Evolutionary conservation across 1,140 invertebrate genomes (phyloP).

Genomic region (Cherax destructor): DNA sequence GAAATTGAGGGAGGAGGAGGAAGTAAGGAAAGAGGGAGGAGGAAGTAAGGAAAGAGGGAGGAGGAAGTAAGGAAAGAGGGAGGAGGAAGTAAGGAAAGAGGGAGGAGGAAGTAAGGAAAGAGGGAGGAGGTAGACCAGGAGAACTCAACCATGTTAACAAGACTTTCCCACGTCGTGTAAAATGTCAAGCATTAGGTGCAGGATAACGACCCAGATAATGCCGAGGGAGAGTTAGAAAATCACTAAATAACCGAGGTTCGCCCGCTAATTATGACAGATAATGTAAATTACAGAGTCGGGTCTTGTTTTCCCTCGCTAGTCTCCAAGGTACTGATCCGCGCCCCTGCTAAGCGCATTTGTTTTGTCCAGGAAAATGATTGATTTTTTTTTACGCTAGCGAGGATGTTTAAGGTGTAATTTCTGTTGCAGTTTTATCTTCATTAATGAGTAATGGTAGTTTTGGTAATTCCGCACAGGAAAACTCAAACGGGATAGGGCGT

Average conservation of each 20-base stretch:
- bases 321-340: neutral
- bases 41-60: slow-evolving; percentile 3
- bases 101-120: no score
- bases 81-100: neutral
- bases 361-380: slow-evolving; percentile 16
- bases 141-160: no score
- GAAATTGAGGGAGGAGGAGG: neutral
- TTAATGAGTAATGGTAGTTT: slow-evolving; percentile 15
- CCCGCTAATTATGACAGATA: slow-evolving; percentile 43
- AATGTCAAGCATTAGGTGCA: slow-evolving; percentile 27
- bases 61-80: neutral
- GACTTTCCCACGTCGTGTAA: slow-evolving; percentile 20
- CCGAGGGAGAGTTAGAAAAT: slow-evolving; percentile 34
- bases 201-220: slow-evolving; percentile 35
- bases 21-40: neutral
- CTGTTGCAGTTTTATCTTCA: slow-evolving; percentile 17
- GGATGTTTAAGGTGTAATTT: slow-evolving; percentile 26
- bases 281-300: slow-evolving; percentile 31
- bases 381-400: neutral
- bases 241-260: slow-evolving; percentile 38
- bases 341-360: neutral
- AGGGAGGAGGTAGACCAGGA: no score
- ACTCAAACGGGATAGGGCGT: neutral
- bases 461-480: neutral
- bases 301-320: slow-evolving; percentile 9